Evolutionary conservation across 2,797 vertebrate species (phyloP).

Genomic region (Chiloscyllium punctatum): DNA sequence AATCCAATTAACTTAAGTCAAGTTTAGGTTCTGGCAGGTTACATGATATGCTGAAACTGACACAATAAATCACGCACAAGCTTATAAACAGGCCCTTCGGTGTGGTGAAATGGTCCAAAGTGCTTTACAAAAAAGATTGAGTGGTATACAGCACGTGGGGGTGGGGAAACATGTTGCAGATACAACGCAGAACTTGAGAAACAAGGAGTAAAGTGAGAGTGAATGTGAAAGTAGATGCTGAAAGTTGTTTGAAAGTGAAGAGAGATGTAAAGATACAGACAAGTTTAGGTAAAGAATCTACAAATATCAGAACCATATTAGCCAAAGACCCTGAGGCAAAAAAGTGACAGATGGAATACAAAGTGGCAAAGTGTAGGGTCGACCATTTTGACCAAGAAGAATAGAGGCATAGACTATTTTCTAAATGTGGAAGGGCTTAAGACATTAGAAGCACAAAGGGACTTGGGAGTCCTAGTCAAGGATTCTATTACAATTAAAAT

Average conservation of each 20-base stretch:
- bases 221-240: neutral
- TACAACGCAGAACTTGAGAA: neutral
- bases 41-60: neutral
- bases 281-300: neutral
- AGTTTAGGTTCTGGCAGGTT: neutral
- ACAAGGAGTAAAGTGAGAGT: neutral
- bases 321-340: neutral
- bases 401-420: too few species aligned
- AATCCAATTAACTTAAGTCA: slow-evolving; percentile 25
- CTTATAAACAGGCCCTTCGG: neutral
- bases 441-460: too few species aligned
- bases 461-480: too few species aligned
- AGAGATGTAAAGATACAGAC: neutral
- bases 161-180: too few species aligned
- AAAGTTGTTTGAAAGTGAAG: neutral
- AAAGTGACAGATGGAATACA: too few species aligned
- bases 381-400: too few species aligned
- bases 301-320: neutral
- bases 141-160: neutral
- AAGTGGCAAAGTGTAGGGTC: too few species aligned
- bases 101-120: neutral
- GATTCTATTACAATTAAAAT: too few species aligned
- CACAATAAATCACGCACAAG: neutral
- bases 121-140: neutral
- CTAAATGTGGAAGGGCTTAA: too few species aligned